Percentiles rank a stretch among this genome's conserved stretches.
Conservation (phyloP, 30 jellyfish, hydroid and myxozoan genomes). For the Hydractinia symbiolongicarpus region DNA sequence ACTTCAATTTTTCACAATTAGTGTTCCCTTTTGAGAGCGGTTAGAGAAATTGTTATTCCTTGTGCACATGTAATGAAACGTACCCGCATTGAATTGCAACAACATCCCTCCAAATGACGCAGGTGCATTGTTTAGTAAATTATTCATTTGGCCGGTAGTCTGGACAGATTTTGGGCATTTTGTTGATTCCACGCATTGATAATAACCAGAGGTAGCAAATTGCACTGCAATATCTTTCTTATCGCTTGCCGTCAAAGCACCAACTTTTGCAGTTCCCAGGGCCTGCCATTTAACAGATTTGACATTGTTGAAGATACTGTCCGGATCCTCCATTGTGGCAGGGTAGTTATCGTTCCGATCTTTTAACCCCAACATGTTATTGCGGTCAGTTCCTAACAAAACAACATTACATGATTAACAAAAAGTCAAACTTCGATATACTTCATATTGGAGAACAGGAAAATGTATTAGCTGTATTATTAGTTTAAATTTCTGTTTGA, state of each 20-base stretch:
- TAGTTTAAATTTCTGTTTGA: neutral
- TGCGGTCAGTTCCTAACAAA: constrained; percentile 77
- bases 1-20: neutral
- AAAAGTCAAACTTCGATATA: neutral
- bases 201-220: constrained; percentile 58
- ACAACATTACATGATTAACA: neutral
- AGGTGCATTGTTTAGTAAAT: constrained; percentile 74
- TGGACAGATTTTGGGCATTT: constrained; percentile 44
- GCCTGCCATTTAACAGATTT: constrained; percentile 18
- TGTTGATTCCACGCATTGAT: constrained; percentile 44
- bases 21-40: constrained; percentile 31
- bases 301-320: constrained; percentile 52
- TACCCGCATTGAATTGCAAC: constrained; percentile 41
- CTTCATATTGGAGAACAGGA: neutral
- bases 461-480: neutral
- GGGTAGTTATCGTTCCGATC: constrained; percentile 75
- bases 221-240: constrained; percentile 60
- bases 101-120: constrained; percentile 72
- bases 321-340: constrained; percentile 55
- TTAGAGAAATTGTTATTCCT: constrained; percentile 86
- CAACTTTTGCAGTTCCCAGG: neutral
- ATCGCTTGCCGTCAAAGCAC: neutral
- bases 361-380: constrained; percentile 55
- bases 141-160: constrained; percentile 34
- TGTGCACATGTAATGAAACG: constrained; percentile 74